A percentile compares a stretch with the other conserved stretches of the same genome.
These are phyloP conservation scores for Carollia perspicillata DNA, from an alignment of 2,113 vertebrate genomes.

Conservation along the genomic window DNA sequence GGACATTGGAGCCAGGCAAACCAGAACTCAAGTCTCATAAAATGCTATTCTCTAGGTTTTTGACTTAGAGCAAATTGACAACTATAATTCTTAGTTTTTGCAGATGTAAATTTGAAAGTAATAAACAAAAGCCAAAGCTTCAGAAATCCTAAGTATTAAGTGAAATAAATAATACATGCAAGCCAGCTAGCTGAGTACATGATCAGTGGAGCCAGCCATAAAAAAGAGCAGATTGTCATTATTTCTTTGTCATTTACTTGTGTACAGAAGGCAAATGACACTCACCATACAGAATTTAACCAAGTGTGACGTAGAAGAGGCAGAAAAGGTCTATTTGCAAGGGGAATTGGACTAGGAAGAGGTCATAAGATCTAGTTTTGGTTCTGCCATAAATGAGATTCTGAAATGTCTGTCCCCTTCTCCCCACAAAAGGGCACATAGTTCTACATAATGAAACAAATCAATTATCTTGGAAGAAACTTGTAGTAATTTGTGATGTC, in stretches of 20 bases:
- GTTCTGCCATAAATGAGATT: neutral
- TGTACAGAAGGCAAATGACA: neutral
- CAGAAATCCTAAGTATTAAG: neutral
- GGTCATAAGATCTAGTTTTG: neutral
- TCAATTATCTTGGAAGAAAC: neutral
- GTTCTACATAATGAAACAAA: neutral
- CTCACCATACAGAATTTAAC: neutral
- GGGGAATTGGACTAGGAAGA: neutral
- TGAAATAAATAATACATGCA: neutral
- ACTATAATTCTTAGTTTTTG: neutral
- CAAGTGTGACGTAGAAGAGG: neutral
- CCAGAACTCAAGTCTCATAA: accelerated
- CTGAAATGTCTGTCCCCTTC: neutral
- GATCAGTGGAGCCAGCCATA: accelerated
- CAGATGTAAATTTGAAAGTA: neutral
- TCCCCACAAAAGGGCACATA: neutral
- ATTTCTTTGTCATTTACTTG: neutral
- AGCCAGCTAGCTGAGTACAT: accelerated
- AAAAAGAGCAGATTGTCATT: neutral
- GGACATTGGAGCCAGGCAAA: neutral
- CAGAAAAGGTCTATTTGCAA: neutral
- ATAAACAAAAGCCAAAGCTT: neutral
- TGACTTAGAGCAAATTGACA: neutral
- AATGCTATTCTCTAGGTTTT: neutral
- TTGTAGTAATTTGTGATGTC: neutral